These are phyloP conservation scores for Rhodophaea formosa DNA, from an alignment of 2,888 invertebrate genomes.

Conservation along the genomic window DNA sequence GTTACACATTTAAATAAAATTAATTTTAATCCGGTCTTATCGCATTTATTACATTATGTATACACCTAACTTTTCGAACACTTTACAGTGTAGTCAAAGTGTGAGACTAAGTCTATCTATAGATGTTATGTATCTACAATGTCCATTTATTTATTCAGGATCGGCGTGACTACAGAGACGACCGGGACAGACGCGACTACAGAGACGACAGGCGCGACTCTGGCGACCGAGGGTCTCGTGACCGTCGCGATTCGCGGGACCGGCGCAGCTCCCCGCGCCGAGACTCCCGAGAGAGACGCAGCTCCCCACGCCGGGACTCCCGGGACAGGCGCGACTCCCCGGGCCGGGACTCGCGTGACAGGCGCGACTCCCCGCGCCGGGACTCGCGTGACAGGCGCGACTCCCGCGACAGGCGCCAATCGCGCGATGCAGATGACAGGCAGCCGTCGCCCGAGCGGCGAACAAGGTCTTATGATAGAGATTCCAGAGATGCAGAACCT, in stretches of 20 bases:
- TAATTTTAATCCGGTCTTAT: no score
- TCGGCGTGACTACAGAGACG: conserved; percentile 35
- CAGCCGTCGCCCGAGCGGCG: conserved; percentile 26
- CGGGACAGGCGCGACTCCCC: conserved; percentile 29
- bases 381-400: conserved; percentile 30
- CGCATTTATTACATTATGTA: no score
- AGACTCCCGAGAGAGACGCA: conserved; percentile 24
- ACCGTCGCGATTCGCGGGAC: conserved; percentile 28
- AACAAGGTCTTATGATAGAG: conserved; percentile 19
- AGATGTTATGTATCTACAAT: background rate
- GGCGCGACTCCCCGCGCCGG: conserved; percentile 24
- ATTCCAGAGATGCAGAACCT: conserved; percentile 19
- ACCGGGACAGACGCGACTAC: conserved; percentile 29
- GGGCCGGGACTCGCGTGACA: conserved; percentile 18
- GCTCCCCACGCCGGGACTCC: conserved; percentile 31
- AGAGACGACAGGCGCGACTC: conserved; percentile 25
- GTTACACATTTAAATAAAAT: no score
- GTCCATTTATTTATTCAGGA: conserved; percentile 26
- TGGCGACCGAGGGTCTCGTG: conserved; percentile 26
- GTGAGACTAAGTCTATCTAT: no score
- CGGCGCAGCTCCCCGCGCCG: conserved; percentile 24
- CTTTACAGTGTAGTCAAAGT: no score
- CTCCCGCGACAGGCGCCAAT: conserved; percentile 27
- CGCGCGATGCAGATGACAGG: conserved; percentile 29
- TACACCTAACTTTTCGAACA: no score